phyloP scores from a whole-genome alignment of 2,113 vertebrate species.

The Bubo bubo region DNA sequence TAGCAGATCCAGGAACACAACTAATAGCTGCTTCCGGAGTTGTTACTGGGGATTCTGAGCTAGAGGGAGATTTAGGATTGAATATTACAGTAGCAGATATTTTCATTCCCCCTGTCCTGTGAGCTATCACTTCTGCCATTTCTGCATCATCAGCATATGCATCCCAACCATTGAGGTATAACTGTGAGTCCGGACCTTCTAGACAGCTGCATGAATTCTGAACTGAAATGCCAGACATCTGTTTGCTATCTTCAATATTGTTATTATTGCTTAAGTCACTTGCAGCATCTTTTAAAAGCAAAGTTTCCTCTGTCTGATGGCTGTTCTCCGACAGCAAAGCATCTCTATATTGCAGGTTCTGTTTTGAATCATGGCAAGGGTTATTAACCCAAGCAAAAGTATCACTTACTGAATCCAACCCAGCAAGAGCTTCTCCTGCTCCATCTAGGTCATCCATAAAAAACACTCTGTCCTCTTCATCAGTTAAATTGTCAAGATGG shows the following conservation, averaged over 20 bases:
- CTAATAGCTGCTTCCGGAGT: slow-evolving; percentile 39
- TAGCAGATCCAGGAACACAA: background rate
- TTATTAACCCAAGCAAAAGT: slow-evolving; percentile 62
- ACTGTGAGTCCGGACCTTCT: slow-evolving; percentile 67
- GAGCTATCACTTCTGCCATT: slow-evolving; percentile 89
- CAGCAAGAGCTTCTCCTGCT: slow-evolving; percentile 71
- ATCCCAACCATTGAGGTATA: slow-evolving; percentile 87
- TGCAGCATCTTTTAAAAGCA: slow-evolving; percentile 22
- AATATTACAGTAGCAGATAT: slow-evolving; percentile 97
- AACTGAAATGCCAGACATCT: slow-evolving; percentile 1
- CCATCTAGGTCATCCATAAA: slow-evolving; percentile 94
- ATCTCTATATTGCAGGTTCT: slow-evolving; percentile 34
- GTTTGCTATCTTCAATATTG: slow-evolving; percentile 21
- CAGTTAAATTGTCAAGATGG: slow-evolving; percentile 38
- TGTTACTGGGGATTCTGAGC: slow-evolving; percentile 60
- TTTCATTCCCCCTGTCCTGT: slow-evolving; percentile 96
- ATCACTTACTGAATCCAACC: slow-evolving; percentile 60
- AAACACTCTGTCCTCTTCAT: slow-evolving; percentile 90
- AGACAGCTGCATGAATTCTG: slow-evolving; percentile 73
- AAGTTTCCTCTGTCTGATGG: slow-evolving; percentile 57
- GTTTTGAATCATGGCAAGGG: slow-evolving; percentile 10
- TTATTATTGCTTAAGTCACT: slow-evolving; percentile 75
- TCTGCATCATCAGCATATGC: slow-evolving; percentile 75
- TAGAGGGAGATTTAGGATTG: slow-evolving; percentile 87
- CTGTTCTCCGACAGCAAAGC: slow-evolving; percentile 54